Percentiles rank a stretch among this genome's conserved stretches.
These are phyloP conservation scores for Hoplostethus mediterraneus DNA, from an alignment of 2,797 vertebrate genomes.

Conservation along the genomic window DNA sequence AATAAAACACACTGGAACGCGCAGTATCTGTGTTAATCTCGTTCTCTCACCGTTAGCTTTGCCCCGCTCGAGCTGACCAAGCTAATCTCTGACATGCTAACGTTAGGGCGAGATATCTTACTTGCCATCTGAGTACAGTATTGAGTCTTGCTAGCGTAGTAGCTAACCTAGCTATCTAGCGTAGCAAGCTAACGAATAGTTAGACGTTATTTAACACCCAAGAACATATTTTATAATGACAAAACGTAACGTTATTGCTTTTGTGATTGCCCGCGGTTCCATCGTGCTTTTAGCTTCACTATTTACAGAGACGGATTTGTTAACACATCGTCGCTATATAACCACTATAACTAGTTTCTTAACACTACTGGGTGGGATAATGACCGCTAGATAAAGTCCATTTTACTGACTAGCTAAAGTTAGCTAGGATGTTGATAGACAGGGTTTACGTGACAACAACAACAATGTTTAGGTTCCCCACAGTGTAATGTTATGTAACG, in stretches of 20 bases:
- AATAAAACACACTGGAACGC: not conserved
- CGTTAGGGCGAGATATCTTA: conserved; percentile 2
- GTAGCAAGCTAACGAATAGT: conserved; percentile 57
- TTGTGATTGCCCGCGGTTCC: not conserved
- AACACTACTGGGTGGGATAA: too few species aligned
- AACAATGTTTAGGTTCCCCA: too few species aligned
- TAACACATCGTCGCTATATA: not conserved
- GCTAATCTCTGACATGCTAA: not conserved
- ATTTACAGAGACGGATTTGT: not conserved
- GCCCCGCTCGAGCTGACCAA: not conserved
- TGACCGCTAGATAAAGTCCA: too few species aligned
- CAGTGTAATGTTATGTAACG: too few species aligned
- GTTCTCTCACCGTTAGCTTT: fast-evolving
- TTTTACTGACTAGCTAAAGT: too few species aligned
- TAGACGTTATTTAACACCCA: conserved; percentile 13
- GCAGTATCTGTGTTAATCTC: fast-evolving
- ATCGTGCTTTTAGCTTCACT: not conserved
- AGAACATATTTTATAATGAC: not conserved
- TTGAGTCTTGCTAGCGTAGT: conserved; percentile 34
- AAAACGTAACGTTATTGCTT: not conserved
- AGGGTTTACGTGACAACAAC: too few species aligned
- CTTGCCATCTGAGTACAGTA: conserved; percentile 8
- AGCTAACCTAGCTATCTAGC: conserved; percentile 59
- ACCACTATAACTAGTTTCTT: too few species aligned
- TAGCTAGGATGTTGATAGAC: too few species aligned